Base-by-base conservation (phyloP, 2,113 vertebrate species). In the Mastomys coucha region DNA sequence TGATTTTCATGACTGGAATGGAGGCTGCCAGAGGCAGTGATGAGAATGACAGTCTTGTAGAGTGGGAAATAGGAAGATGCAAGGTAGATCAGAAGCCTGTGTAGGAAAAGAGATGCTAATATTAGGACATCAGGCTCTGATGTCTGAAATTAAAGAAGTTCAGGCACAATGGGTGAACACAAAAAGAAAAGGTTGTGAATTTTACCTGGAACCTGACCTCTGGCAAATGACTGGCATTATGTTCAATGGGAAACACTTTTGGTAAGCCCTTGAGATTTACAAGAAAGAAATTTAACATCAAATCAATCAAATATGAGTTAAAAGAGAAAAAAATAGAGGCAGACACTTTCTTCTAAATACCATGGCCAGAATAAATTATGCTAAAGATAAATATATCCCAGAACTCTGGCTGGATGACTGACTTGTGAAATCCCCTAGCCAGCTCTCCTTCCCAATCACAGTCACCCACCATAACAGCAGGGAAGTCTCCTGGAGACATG, bases 341-440 rank as follows among this genome's bases (percentile, higher is more conserved):
- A 93, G 87, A 60, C 33, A 89, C 51, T 92, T 95, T 65, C 92
- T 92, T 89, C 45, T 53, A 95, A 94, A 91, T 89, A 82, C 36
- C 85, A 76, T 70, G 93, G 69, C 36, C 53, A 91, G 28, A 95
- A 96, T 92, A 93, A 92, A 73, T 58, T 69, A 82, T 91, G 72
- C 67, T 78, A 45, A 93, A 65, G 60, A 78, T 94, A 97, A 94
- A 96, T 97, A 96, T 91, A 97, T 65, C 56, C 63, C 60, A 95
- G 90, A 72, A 75, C 39, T 56, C 91, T 73, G 7, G 60, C 39
- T 95, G 93, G 89, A 96, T 22, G 91, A 88, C 67, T 95, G 92
- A 97, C 39, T 93, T 93, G 90, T 94, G 88, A 97, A 95, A 92
- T 94, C 90, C 93, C 87, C n/a, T 77, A 17, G 53, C 93, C 67